These are phyloP conservation scores for Coturnix japonica DNA, from an alignment of 2,113 vertebrate species.

Conservation along the genomic window DNA sequence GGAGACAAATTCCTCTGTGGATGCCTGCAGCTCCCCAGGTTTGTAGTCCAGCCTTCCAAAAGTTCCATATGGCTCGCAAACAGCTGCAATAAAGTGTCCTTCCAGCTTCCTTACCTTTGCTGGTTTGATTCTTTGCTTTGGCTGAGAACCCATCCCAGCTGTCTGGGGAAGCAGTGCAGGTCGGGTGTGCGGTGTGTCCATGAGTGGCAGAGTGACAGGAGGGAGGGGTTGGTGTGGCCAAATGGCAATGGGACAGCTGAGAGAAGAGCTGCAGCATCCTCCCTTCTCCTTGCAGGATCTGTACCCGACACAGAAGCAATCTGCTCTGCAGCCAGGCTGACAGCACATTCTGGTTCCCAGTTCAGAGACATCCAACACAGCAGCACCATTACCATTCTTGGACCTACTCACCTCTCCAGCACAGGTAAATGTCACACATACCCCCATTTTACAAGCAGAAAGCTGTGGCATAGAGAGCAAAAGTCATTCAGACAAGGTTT, in stretches of 20 bases:
- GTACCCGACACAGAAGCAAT: neutral
- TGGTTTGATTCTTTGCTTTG: neutral
- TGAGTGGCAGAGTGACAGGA: neutral
- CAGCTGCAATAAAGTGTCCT: fast-evolving
- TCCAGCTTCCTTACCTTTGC: neutral
- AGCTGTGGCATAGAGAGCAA: neutral
- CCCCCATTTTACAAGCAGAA: neutral
- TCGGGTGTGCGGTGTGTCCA: fast-evolving
- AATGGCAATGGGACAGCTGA: neutral
- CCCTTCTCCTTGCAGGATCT: neutral
- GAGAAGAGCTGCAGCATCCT: neutral
- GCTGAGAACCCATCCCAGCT: fast-evolving
- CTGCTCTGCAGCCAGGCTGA: neutral
- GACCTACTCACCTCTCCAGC: neutral
- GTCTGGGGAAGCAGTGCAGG: fast-evolving
- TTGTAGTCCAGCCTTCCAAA: fast-evolving
- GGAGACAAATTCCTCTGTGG: no score
- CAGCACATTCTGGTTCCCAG: neutral
- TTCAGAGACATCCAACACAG: neutral
- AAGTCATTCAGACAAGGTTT: neutral
- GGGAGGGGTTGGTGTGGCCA: fast-evolving
- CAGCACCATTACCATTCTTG: neutral
- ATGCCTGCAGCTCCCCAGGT: fast-evolving
- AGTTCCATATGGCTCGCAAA: fast-evolving
- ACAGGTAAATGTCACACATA: neutral